Evolutionary conservation across 92 coral and sea anemone species (phyloP), one percentile per base, ranked within the genome.

Genomic region (Siderastrea siderea): DNA sequence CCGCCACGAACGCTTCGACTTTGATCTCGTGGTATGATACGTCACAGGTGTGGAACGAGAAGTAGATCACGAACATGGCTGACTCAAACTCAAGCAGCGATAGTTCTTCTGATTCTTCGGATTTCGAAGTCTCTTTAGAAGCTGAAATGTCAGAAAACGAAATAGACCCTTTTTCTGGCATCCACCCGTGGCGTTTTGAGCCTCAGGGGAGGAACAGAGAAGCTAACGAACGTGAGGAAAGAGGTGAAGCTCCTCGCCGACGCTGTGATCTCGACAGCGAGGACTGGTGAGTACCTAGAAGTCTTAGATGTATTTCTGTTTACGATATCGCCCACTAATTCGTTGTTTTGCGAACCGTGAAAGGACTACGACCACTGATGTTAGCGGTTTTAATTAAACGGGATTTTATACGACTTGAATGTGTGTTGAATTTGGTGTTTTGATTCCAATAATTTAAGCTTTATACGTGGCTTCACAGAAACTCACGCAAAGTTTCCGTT

Each of bases 211-310:
- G 74, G 9, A 48, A 58, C 9, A 26, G 16, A 7, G 58, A 48
- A 46, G 5, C 76, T 46, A 38, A 50, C 14, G 76, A 71, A 48
- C 5, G 17, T 17, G 26, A 61, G 6, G 66, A 61, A 61, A 61
- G 2, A 13, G 19, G 0, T 13, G 63, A 65, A 65, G 43, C 69
- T 65, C 46, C 69, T 65, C 45, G 71, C 71, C 47, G 48, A 12
- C 71, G 71, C 47, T 44, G 48, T 44, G 48, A 67, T 38, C 71
- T 67, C 71, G 71, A 67, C 71, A 67, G 71, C 48, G 71, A 67
- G 12, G 47, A 67, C 17, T 67, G 71, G 71, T 55, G 61, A 55
- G 11, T 55, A 0, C 38, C 38, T 26, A 26, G 38, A 26, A 26
- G 38, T 26, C 38, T 26, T 26, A 26, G 38, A 26, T 26, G 38